These are phyloP conservation scores for Manis javanica DNA, from an alignment of 2,797 vertebrate genomes.

Conservation along the genomic window DNA sequence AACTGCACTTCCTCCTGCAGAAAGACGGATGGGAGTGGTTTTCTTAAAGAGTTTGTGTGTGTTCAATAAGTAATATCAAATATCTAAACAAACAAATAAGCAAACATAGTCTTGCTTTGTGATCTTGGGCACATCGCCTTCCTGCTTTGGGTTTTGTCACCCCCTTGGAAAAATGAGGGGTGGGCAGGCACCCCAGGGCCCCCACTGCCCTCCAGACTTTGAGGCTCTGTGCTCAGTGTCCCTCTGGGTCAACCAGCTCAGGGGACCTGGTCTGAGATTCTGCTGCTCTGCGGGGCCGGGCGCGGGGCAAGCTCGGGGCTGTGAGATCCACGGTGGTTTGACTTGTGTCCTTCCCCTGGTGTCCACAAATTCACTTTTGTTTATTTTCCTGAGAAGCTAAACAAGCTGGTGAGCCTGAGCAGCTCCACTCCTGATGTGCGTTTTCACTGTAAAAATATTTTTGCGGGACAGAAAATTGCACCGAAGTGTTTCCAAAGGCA, in stretches of 20 bases:
- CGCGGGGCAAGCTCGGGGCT: rapidly evolving
- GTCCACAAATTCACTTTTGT: slow-evolving; percentile 57
- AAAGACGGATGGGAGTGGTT: background rate
- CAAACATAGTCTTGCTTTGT: background rate
- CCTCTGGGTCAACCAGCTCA: rapidly evolving
- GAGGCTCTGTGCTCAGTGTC: background rate
- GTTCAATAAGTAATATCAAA: too few relatives aligned
- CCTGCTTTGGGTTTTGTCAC: background rate
- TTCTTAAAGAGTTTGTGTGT: rapidly evolving
- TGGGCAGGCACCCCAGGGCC: rapidly evolving
- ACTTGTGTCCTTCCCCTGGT: background rate
- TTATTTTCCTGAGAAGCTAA: slow-evolving; percentile 66
- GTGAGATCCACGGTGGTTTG: background rate
- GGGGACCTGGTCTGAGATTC: background rate
- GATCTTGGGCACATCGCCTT: background rate
- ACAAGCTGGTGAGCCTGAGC: slow-evolving; percentile 23
- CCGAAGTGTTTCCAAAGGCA: slow-evolving; percentile 72
- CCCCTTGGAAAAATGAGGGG: background rate
- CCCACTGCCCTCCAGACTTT: background rate
- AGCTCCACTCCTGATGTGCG: background rate
- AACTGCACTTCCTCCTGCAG: background rate
- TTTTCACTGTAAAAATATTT: slow-evolving; percentile 75
- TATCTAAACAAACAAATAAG: background rate
- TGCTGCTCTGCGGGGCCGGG: background rate
- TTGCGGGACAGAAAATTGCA: slow-evolving; percentile 68